Evolutionary conservation across 2,113 vertebrate genomes (phyloP), one percentile per base, ranked within the genome.

Genomic region (Platanista minor): DNA sequence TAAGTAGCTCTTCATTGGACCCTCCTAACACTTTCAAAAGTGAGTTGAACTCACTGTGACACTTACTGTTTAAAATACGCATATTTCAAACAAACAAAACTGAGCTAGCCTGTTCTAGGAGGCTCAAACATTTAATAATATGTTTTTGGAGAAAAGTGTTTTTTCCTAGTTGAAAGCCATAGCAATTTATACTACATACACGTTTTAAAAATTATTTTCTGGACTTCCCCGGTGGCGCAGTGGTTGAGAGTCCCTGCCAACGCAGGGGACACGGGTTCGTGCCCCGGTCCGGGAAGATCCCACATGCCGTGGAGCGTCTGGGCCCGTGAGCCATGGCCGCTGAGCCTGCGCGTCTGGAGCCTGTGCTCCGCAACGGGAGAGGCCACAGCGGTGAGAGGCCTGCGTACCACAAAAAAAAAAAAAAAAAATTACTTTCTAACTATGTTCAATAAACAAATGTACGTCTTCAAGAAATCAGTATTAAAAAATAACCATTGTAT

Each of bases 21-120:
- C 95, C 72, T 54, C 18, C 39, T 93, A 82, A 93, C 20, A 96
- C 49, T 77, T 97, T 93, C 75, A 93, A 96, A 97, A 94, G 71
- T 81, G 43, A 96, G 66, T 49, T 92, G 90, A 92, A 64, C 41
- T 43, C 64, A 91, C 46, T 54, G 29, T 87, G 87, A 97, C 46
- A 82, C 59, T 86, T 36, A 59, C 31, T 89, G 29, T 67, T 96
- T 96, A 92, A 98, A 93, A 25, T 86, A 14, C 57, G 91, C 33
- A 2, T 93, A 52, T 96, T 96, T 91, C 18, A 81, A 36, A 52
- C 87, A 59, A 96, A 83, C 11, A 95, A 95, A 97, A 90, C 61
- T 81, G 23, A 90, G 57, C 29, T 86, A 67, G 74, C 27, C 27
- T 97, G 27, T 96, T 89, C 43, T 80, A 91, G 29, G 27, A 93